Conservation (phyloP, 2,888 invertebrate genomes). For the Agapostemon virescens region DNA sequence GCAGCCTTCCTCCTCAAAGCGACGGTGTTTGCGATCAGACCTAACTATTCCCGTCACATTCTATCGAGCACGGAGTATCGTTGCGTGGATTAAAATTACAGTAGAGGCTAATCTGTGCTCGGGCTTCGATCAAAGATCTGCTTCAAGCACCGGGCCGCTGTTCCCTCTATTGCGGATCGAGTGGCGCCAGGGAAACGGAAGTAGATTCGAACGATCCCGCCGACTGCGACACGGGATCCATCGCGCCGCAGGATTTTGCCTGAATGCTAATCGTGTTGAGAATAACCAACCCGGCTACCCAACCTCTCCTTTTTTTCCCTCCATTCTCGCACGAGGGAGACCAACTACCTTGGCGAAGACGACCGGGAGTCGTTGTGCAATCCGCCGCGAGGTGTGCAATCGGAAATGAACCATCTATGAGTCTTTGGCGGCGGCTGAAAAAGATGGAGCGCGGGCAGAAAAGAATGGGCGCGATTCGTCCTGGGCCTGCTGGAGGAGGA, state of each 20-base stretch:
- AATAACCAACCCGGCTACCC: not conserved
- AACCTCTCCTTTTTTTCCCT: not conserved
- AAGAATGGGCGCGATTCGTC: no score
- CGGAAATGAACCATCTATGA: not conserved
- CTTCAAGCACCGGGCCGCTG: not conserved
- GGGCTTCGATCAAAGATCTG: constrained; percentile 39
- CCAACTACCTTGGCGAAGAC: not conserved
- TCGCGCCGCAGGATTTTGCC: no score
- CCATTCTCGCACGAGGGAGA: no score
- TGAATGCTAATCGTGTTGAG: not conserved
- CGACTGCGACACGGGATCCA: not conserved
- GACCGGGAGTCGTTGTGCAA: not conserved
- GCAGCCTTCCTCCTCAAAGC: constrained; percentile 58
- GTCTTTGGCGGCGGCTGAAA: no score
- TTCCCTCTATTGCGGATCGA: not conserved
- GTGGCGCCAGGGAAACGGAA: constrained; percentile 14
- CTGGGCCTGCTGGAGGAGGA: no score
- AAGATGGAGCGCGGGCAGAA: no score
- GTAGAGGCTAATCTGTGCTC: constrained; percentile 31
- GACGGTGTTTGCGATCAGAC: constrained; percentile 61
- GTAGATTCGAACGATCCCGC: not conserved
- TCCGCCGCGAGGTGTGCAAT: not conserved
- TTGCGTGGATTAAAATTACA: constrained; percentile 51
- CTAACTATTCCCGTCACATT: constrained; percentile 62
- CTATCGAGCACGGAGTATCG: constrained; percentile 43